A percentile compares a stretch with the other conserved stretches of the same genome.
Evolutionary conservation across 2,797 vertebrate species (phyloP).

Genomic region (Clarias fuscus): DNA sequence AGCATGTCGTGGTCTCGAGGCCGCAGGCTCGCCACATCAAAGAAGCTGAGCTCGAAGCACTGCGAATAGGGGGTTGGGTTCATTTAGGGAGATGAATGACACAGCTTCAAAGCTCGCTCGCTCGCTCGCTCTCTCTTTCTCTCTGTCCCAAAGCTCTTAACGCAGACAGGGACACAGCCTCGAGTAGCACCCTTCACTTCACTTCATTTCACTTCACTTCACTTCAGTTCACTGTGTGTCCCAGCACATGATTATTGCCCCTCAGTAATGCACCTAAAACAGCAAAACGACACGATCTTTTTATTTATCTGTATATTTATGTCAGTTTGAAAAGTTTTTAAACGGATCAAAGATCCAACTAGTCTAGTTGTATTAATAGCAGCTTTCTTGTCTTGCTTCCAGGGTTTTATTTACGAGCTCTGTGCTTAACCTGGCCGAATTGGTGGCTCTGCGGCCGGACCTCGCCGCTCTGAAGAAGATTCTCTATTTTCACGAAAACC

Average conservation of each 20-base stretch:
- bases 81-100: constrained; percentile 80
- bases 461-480: constrained; percentile 89
- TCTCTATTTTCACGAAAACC: constrained; percentile 98
- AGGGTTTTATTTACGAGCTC: constrained; percentile 94
- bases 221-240: constrained; percentile 15
- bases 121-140: neutral
- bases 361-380: neutral
- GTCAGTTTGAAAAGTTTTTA: neutral
- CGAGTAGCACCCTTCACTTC: constrained; percentile 36
- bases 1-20: constrained; percentile 60
- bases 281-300: neutral
- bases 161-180: constrained; percentile 38
- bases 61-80: constrained; percentile 82
- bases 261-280: constrained; percentile 37
- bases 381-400: constrained; percentile 56
- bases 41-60: constrained; percentile 67
- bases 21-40: constrained; percentile 89
- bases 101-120: constrained; percentile 82
- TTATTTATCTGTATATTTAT: constrained; percentile 1
- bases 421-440: constrained; percentile 92
- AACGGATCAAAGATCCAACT: neutral
- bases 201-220: neutral
- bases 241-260: constrained; percentile 44
- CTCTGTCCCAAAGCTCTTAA: constrained; percentile 73
- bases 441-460: constrained; percentile 89